These are phyloP conservation scores for Eustalomyia histrio DNA, from an alignment of 2,888 invertebrate genomes.

Conservation along the genomic window DNA sequence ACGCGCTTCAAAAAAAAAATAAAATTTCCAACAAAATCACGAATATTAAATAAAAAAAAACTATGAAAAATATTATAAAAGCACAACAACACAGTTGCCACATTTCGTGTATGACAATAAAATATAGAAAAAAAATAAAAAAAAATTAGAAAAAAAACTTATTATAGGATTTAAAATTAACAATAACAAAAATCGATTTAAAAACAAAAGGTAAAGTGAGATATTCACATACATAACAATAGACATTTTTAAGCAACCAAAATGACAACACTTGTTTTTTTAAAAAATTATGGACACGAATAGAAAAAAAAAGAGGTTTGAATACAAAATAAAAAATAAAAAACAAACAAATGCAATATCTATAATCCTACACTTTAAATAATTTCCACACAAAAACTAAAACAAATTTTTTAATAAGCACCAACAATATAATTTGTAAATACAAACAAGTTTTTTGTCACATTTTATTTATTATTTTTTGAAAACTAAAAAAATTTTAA, in stretches of 20 bases:
- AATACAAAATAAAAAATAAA: neutral
- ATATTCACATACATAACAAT: conserved; percentile 1
- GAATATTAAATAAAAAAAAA: conserved; percentile 1
- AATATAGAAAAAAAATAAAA: neutral
- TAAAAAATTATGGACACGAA: conserved; percentile 4
- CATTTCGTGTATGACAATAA: conserved; percentile 4
- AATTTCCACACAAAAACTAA: too few species aligned
- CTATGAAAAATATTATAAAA: neutral
- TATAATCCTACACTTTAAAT: neutral
- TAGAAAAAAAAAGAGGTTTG: conserved; percentile 1
- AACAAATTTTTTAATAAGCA: too few species aligned
- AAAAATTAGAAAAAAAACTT: neutral
- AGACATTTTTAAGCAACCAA: neutral
- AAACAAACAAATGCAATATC: neutral
- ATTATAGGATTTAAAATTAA: neutral
- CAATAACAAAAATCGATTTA: conserved; percentile 2
- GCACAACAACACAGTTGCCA: neutral
- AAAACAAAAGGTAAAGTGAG: conserved; percentile 6
- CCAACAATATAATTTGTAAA: too few species aligned
- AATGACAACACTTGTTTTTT: conserved; percentile 6
- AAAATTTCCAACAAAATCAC: conserved; percentile 2
- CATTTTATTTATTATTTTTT: too few species aligned
- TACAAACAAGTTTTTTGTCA: too few species aligned
- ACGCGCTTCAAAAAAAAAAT: conserved; percentile 16
- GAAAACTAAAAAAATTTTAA: too few species aligned